A percentile compares a stretch with the other conserved stretches of the same genome.
Evolutionary conservation across 2,113 vertebrate genomes (phyloP).

Genomic region (Pluvialis apricaria): DNA sequence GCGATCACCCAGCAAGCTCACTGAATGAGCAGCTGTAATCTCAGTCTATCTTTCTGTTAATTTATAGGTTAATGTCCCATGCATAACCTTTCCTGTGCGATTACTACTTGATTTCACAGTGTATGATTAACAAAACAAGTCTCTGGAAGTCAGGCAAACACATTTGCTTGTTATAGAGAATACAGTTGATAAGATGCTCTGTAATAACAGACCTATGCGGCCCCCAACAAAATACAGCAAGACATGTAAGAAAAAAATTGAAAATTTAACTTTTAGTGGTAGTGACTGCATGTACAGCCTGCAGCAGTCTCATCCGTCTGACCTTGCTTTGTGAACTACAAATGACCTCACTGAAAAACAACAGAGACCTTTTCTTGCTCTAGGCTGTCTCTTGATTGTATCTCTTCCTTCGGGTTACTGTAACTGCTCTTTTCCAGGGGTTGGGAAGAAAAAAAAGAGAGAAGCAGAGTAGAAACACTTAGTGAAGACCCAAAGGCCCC

Average conservation of each 20-base stretch:
- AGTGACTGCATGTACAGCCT: slow-evolving; percentile 61
- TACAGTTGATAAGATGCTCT: neutral
- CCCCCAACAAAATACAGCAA: slow-evolving; percentile 1
- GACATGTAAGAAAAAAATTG: neutral
- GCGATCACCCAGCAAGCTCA: neutral
- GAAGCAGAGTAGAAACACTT: slow-evolving; percentile 67
- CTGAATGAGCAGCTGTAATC: neutral
- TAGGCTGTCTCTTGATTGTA: slow-evolving; percentile 66
- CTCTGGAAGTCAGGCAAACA: neutral
- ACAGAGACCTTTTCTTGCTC: slow-evolving; percentile 58
- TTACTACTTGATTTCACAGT: neutral
- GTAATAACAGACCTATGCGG: neutral
- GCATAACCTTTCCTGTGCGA: neutral
- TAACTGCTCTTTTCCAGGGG: slow-evolving; percentile 69
- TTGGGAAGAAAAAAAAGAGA: slow-evolving; percentile 8
- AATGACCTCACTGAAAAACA: slow-evolving; percentile 65
- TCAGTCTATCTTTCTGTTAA: neutral
- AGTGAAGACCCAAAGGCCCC: slow-evolving; percentile 64
- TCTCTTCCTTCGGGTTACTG: slow-evolving; percentile 65
- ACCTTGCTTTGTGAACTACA: slow-evolving; percentile 68
- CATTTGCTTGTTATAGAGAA: neutral
- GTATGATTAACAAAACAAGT: neutral
- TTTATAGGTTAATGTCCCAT: neutral
- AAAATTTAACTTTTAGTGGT: slow-evolving; percentile 71
- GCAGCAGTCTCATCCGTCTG: slow-evolving; percentile 55